phyloP scores from a whole-genome alignment of 2,113 vertebrate species.

The Spea bombifrons region DNA sequence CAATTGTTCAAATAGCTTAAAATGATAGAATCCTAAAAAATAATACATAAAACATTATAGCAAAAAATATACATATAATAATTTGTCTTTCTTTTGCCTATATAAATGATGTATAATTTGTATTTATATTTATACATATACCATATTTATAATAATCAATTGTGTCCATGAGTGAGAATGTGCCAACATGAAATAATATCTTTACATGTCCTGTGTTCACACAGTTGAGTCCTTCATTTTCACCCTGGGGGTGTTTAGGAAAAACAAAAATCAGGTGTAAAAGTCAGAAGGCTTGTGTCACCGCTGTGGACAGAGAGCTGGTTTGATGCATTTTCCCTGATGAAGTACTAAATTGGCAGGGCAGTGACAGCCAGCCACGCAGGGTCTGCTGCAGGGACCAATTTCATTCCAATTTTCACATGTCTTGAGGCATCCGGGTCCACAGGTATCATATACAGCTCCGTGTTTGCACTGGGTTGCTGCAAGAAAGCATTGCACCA shows the following conservation, averaged over 20 bases:
- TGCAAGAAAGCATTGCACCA: conserved; percentile 53
- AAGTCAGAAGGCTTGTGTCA: conserved; percentile 70
- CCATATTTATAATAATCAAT: conserved; percentile 52
- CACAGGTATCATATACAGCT: conserved; percentile 93
- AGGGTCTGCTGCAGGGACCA: conserved; percentile 83
- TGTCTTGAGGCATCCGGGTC: conserved; percentile 90
- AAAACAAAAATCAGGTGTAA: conserved; percentile 34
- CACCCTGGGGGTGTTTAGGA: conserved; percentile 49
- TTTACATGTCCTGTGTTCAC: conserved; percentile 53
- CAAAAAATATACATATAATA: conserved; percentile 80
- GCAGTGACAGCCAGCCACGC: conserved; percentile 93
- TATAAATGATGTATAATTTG: conserved; percentile 69
- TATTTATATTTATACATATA: conserved; percentile 61
- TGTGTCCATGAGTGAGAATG: conserved; percentile 45
- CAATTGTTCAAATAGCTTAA: conserved; percentile 71
- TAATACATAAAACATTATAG: conserved; percentile 71
- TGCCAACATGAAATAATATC: conserved; percentile 36
- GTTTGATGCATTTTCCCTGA: conserved; percentile 90
- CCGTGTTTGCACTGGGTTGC: conserved; percentile 92
- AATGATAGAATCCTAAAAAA: conserved; percentile 65
- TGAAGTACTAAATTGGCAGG: conserved; percentile 88
- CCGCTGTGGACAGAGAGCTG: conserved; percentile 89
- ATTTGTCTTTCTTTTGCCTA: conserved; percentile 65
- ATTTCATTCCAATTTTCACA: conserved; percentile 99
- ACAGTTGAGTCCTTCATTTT: conserved; percentile 60